Evolutionary conservation across 1,140 invertebrate genomes (phyloP).

Genomic region (Chironomus tepperi): DNA sequence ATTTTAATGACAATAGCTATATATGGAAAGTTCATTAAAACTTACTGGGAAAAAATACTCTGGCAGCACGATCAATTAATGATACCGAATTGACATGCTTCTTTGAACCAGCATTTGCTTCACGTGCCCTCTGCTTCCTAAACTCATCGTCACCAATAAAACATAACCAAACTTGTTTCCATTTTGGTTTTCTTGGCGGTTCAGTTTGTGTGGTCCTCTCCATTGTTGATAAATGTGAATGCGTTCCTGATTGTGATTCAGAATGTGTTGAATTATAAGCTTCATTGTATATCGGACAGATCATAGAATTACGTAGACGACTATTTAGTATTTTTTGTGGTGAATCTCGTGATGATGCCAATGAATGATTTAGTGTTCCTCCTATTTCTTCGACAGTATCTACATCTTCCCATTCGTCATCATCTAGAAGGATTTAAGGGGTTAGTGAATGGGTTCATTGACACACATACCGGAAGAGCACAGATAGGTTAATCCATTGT

Average conservation of each 20-base stretch:
- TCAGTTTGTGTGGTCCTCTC: slow-evolving; percentile 77
- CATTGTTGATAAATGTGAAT: slow-evolving; percentile 47
- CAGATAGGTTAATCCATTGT: too few species aligned
- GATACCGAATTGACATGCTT: slow-evolving; percentile 80
- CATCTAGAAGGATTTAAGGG: slow-evolving; percentile 31
- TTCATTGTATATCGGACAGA: slow-evolving; percentile 54
- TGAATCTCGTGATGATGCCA: slow-evolving; percentile 18
- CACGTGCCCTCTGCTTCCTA: slow-evolving; percentile 60
- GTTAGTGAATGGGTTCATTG: neutral
- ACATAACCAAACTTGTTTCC: slow-evolving; percentile 70
- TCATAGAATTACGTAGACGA: slow-evolving; percentile 45
- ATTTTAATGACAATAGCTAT: neutral
- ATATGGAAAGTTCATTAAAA: neutral
- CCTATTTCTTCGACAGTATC: slow-evolving; percentile 44
- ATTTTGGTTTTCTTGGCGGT: slow-evolving; percentile 53
- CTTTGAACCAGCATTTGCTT: slow-evolving; percentile 50
- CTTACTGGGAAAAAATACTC: slow-evolving; percentile 67
- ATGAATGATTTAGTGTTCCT: slow-evolving; percentile 31
- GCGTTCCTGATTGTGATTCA: slow-evolving; percentile 28
- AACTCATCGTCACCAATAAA: slow-evolving; percentile 69
- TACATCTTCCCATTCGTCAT: slow-evolving; percentile 67
- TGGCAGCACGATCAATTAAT: slow-evolving; percentile 73
- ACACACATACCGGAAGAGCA: too few species aligned
- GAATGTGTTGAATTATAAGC: slow-evolving; percentile 42
- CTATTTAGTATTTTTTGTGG: slow-evolving; percentile 17